phyloP scores from a whole-genome alignment of 2,888 invertebrate genomes.

The Chloromyia formosa region DNA sequence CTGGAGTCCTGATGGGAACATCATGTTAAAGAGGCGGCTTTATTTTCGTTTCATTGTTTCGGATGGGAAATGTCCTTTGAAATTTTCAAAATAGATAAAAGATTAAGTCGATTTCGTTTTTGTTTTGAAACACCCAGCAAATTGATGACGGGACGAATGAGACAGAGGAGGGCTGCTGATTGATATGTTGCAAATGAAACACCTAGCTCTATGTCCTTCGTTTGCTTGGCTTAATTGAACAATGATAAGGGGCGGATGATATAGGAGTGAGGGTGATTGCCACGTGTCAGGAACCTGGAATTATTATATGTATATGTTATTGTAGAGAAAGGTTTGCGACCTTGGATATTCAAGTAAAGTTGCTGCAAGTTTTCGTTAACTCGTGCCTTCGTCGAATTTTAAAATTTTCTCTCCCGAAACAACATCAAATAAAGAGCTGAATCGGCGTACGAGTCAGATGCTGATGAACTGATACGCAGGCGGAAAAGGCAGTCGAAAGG shows the following conservation, averaged over 20 bases:
- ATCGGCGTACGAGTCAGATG: no score
- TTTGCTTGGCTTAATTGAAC: not conserved
- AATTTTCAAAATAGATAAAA: slow-evolving; percentile 23
- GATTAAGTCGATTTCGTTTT: not conserved
- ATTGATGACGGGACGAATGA: not conserved
- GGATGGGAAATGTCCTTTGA: slow-evolving; percentile 15
- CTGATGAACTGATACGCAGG: no score
- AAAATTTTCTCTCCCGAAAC: no score
- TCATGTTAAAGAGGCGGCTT: slow-evolving; percentile 19
- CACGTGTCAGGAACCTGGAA: no score
- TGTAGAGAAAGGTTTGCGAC: no score
- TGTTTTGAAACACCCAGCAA: not conserved
- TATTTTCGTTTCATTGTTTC: slow-evolving; percentile 27
- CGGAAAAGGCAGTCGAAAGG: no score
- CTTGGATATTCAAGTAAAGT: no score
- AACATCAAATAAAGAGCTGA: no score
- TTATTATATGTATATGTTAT: no score
- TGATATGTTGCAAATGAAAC: not conserved
- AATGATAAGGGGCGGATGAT: not conserved
- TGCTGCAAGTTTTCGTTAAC: no score
- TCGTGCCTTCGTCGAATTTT: no score
- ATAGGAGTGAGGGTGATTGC: no score
- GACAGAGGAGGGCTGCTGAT: not conserved
- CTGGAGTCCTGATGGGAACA: not conserved
- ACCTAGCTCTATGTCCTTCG: not conserved